Evolutionary conservation across 2,888 invertebrate genomes (phyloP).

Genomic region (Drosophila helvetica): DNA sequence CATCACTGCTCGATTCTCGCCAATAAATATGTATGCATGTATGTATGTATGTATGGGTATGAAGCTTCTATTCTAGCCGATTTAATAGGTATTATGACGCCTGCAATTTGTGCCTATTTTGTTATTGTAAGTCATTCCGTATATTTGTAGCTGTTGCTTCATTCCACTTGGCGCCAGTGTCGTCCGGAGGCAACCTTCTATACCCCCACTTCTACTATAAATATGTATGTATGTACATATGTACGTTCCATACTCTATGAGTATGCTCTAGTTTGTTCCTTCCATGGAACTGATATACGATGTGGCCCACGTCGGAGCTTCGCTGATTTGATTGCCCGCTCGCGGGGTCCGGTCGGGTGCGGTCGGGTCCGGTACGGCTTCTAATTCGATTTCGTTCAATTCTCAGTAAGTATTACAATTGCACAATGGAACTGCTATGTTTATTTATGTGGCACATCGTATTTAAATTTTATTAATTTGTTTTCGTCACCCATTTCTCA

Average conservation of each 20-base stretch:
- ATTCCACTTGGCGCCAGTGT: conserved; percentile 65
- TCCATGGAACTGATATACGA: conserved; percentile 26
- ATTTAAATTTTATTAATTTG: conserved; percentile 29
- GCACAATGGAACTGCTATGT: conserved; percentile 29
- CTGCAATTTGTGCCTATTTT: conserved; percentile 54
- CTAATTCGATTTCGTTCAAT: conserved; percentile 53
- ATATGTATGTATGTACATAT: too few relatives aligned
- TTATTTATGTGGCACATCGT: conserved; percentile 34
- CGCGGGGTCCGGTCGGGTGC: neutral
- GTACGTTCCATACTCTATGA: neutral
- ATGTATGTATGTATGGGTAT: neutral
- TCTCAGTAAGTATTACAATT: conserved; percentile 39
- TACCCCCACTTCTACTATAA: neutral
- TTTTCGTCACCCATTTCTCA: conserved; percentile 14
- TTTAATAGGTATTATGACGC: conserved; percentile 37
- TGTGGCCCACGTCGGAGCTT: neutral
- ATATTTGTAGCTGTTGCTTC: conserved; percentile 19
- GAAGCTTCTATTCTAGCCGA: conserved; percentile 11
- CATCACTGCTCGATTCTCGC: conserved; percentile 4
- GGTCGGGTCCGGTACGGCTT: conserved; percentile 10
- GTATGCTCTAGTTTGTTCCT: conserved; percentile 40
- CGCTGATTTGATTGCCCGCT: conserved; percentile 45
- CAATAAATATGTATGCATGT: neutral
- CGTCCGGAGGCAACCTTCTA: conserved; percentile 47
- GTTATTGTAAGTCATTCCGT: conserved; percentile 39